phyloP scores from a whole-genome alignment of 2,797 vertebrate species.

The Crax fasciolata region DNA sequence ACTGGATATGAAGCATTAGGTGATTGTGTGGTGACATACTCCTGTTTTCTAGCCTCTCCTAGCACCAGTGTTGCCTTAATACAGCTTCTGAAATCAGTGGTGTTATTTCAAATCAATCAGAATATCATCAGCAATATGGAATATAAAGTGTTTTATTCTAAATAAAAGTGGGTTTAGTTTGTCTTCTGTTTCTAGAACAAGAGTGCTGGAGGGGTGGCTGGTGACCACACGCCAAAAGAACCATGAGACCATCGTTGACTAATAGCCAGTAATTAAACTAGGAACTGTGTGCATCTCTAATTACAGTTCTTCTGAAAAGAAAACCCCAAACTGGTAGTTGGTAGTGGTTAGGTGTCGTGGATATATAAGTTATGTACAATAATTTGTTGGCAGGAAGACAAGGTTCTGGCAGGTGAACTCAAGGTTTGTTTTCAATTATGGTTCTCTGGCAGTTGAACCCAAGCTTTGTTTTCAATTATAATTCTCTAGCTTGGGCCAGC shows the following conservation, averaged over 20 bases:
- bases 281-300: not conserved
- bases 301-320: not conserved
- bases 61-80: too few species aligned
- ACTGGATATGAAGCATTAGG: not conserved
- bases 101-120: not conserved
- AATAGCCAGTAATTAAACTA: not conserved
- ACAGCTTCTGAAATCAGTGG: not conserved
- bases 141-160: not conserved
- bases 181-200: not conserved
- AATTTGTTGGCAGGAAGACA: not conserved
- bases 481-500: not conserved
- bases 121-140: not conserved
- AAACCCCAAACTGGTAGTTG: not conserved
- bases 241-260: not conserved
- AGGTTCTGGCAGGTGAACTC: not conserved
- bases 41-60: not conserved
- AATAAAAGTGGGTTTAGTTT: not conserved
- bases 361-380: accelerated
- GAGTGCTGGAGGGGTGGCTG: accelerated
- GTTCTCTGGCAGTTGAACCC: not conserved
- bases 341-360: not conserved
- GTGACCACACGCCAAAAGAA: not conserved
- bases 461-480: not conserved
- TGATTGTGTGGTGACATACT: not conserved
- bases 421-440: not conserved